Evolutionary conservation across 2,888 invertebrate species (phyloP).

Genomic region (Pheosia gnoma): DNA sequence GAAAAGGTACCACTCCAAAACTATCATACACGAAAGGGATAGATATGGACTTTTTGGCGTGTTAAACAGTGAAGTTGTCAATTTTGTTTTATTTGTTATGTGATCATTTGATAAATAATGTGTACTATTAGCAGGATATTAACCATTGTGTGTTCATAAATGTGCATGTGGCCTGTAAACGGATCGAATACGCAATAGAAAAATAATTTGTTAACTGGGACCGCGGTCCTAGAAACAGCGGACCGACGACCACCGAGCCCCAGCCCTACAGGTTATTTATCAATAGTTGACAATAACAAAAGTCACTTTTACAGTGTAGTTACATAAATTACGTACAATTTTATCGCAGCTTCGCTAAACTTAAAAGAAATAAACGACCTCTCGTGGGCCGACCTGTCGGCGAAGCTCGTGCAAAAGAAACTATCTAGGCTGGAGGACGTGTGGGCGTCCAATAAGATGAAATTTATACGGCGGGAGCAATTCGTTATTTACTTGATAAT

Average conservation of each 20-base stretch:
- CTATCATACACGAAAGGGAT: constrained; percentile 24
- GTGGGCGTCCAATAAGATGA: constrained; percentile 31
- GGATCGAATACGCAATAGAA: too few species aligned
- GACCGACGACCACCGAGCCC: too few species aligned
- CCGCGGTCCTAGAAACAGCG: neutral
- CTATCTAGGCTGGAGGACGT: constrained; percentile 17
- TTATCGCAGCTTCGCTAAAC: constrained; percentile 15
- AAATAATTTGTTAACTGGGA: too few species aligned
- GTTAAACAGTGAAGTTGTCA: constrained; percentile 23
- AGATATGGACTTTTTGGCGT: constrained; percentile 12
- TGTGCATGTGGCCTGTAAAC: too few species aligned
- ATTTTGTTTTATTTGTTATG: neutral
- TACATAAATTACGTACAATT: constrained; percentile 1
- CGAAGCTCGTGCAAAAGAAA: constrained; percentile 26
- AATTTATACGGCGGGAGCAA: constrained; percentile 34
- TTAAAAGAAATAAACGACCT: constrained; percentile 35
- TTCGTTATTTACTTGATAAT: constrained; percentile 40
- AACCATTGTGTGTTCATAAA: too few species aligned
- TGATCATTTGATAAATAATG: too few species aligned
- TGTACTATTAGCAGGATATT: too few species aligned
- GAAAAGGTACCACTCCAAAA: constrained; percentile 24
- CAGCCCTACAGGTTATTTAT: too few species aligned
- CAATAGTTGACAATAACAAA: neutral
- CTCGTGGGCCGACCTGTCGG: constrained; percentile 46
- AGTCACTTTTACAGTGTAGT: neutral